A percentile compares a stretch with the other conserved stretches of the same genome.
phyloP scores from a whole-genome alignment of 1,140 invertebrate genomes.

The Ericerus pela region DNA sequence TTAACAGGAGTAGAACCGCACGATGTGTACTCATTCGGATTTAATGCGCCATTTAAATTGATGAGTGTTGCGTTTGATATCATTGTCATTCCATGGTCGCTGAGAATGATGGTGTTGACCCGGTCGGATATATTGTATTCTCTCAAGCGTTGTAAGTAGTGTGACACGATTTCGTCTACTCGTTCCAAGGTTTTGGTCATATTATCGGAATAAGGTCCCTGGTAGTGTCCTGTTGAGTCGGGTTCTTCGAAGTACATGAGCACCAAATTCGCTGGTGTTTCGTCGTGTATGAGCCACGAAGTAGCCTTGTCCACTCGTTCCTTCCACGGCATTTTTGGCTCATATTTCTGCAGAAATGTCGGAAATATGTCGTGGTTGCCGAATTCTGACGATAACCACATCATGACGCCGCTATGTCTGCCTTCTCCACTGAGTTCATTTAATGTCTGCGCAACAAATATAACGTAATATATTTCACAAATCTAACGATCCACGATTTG shows the following conservation, averaged over 20 bases:
- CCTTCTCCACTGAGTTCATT: conserved; percentile 36
- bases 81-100: conserved; percentile 59
- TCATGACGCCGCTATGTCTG: conserved; percentile 40
- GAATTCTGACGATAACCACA: conserved; percentile 42
- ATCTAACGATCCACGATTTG: too few relatives aligned
- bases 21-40: conserved; percentile 33
- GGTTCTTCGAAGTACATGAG: conserved; percentile 59
- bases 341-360: conserved; percentile 35
- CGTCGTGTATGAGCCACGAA: conserved; percentile 45
- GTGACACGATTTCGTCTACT: conserved; percentile 40
- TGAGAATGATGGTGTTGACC: conserved; percentile 51
- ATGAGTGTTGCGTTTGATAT: conserved; percentile 38
- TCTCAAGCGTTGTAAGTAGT: conserved; percentile 36
- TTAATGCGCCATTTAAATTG: conserved; percentile 40
- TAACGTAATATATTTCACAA: background rate
- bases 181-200: conserved; percentile 35
- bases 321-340: conserved; percentile 35
- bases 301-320: conserved; percentile 42
- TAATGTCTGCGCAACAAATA: conserved; percentile 32
- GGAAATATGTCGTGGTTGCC: conserved; percentile 34
- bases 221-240: conserved; percentile 40
- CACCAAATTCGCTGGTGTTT: conserved; percentile 42
- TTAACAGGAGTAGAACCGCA: conserved; percentile 34
- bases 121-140: too few relatives aligned
- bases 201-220: conserved; percentile 33